Evolutionary conservation across 2,113 vertebrate genomes (phyloP).

Genomic region (Ramphastos sulfuratus): DNA sequence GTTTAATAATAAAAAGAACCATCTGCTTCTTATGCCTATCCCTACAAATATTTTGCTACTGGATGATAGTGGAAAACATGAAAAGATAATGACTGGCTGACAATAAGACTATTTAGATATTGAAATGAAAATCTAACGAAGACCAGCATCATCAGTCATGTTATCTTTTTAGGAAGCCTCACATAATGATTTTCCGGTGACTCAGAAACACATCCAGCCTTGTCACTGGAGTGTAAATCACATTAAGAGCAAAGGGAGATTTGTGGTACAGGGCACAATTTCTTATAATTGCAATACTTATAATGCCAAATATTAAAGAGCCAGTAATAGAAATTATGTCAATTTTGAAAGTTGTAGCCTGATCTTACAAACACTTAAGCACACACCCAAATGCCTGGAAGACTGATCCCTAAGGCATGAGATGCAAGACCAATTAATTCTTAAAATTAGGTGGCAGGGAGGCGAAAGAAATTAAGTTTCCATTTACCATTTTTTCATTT

Average conservation of each 20-base stretch:
- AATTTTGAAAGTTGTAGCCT: background rate
- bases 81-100: constrained; percentile 19
- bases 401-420: background rate
- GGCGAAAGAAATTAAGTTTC: background rate
- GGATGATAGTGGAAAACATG: background rate
- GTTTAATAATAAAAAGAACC: constrained; percentile 44
- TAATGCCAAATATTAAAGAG: constrained; percentile 21
- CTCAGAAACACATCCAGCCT: constrained; percentile 56
- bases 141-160: background rate
- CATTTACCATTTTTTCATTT: background rate
- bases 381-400: background rate
- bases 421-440: background rate
- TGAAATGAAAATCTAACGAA: constrained; percentile 62
- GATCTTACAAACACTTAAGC: background rate
- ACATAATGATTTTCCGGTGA: constrained; percentile 55
- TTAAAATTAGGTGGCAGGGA: background rate
- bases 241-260: background rate
- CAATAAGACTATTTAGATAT: constrained; percentile 2
- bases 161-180: constrained; percentile 27
- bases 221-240: background rate
- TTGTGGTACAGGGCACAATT: background rate
- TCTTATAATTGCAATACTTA: constrained; percentile 23
- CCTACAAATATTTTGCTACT: constrained; percentile 33
- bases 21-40: background rate
- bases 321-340: background rate